Percentiles rank a stretch among this genome's conserved stretches.
Conservation (phyloP, 2,113 vertebrate species). For the Telmatochromis sp. region DNA sequence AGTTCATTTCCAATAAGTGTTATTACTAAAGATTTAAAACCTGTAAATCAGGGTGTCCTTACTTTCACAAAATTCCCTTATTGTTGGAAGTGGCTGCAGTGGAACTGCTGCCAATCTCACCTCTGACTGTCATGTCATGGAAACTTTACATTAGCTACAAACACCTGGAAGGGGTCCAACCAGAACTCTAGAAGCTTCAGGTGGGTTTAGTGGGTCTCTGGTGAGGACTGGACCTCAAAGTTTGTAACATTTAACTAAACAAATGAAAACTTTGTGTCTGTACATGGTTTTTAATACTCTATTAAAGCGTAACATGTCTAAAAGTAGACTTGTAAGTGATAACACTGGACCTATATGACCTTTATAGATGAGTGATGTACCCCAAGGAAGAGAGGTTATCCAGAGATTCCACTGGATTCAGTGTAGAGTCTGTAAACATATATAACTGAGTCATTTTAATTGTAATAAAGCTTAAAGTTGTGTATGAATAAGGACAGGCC, state of each 20-base stretch:
- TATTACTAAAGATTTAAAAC: not conserved
- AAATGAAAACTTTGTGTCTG: not conserved
- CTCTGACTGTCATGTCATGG: not conserved
- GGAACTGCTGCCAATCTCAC: not conserved
- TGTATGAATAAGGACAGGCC: not conserved
- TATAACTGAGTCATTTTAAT: not conserved
- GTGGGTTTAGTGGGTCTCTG: not conserved
- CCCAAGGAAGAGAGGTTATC: not conserved
- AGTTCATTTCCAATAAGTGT: not conserved
- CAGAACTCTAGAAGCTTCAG: not conserved
- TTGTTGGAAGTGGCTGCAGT: not conserved
- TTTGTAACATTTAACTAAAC: not conserved
- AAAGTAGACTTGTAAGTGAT: not conserved
- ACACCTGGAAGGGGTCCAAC: rapidly evolving
- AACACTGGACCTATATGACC: not conserved
- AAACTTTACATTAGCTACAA: not conserved
- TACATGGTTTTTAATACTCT: not conserved
- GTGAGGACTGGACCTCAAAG: not conserved
- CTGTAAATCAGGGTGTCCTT: not conserved
- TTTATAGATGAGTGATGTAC: not conserved
- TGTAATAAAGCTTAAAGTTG: not conserved
- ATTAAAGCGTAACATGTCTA: not conserved
- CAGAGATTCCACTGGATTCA: not conserved
- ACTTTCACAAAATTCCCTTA: not conserved
- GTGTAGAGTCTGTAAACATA: not conserved